Base-by-base conservation (phyloP, 1,140 invertebrate species). In the Campoletis sonorensis region DNA sequence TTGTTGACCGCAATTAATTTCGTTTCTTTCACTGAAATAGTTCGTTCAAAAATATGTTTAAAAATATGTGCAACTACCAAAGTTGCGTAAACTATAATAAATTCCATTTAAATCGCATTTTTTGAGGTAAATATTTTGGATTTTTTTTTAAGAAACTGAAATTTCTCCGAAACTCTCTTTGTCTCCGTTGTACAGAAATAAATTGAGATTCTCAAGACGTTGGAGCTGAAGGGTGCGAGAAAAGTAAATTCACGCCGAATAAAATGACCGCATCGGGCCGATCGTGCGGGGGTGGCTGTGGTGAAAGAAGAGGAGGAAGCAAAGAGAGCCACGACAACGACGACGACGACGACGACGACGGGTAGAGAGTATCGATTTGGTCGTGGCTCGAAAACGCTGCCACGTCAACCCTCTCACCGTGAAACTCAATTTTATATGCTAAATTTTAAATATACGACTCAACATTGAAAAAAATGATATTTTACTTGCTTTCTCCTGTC, bases 271-370 rank as follows among this genome's bases (percentile, higher is more conserved):
- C 67, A 70, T 70, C 67, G 30, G 30, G 27, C 30, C 67, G 23
- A 26, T 33, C 15, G 67, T 23, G 54, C 67, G 67, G 67, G 67
- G 67, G 67, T 76, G 54, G 45, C 23, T 8, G 27, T 64, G 82
- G 82, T 54, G 85, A 81, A 84, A 87, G 85, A 88, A 85, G 82
- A 85, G 84, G 81, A 86, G 83, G 86, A 80, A 75, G 83, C 81
- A 84, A 88, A 87, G 89, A 87, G 88, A 89, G 90, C 89, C 89
- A 76, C 86, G 84, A 80, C 86, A 82, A 89, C 86, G 84, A 70
- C 67, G 23, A 27, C 23, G 30, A 89, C 86, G 84, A 70, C 67
- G 23, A 27, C 23, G 30, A 33, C 26, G 67, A 70, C 27, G 30
- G 30, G 11, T 15, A 33, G 27, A 70, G 67, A 70, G 86, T 90